These are phyloP conservation scores for Myotis daubentonii DNA, from an alignment of 2,797 vertebrate genomes.

Conservation along the genomic window DNA sequence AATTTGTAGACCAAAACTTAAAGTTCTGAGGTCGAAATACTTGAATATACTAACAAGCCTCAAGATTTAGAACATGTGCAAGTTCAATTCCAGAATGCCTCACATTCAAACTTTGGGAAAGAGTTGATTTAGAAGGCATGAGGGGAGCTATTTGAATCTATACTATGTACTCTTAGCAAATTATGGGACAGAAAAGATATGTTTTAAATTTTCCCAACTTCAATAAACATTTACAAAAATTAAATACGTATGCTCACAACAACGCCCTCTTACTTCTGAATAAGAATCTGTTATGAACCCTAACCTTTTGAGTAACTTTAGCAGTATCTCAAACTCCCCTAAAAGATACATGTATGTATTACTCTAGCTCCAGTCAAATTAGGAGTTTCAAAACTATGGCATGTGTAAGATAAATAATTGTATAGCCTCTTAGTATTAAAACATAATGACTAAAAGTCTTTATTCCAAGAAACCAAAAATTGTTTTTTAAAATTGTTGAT, in stretches of 20 bases:
- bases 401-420: neutral
- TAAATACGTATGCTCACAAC: neutral
- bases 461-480: constrained; percentile 13
- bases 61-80: constrained; percentile 18
- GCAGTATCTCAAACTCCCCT: neutral
- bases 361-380: neutral
- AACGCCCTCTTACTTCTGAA: neutral
- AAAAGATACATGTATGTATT: neutral
- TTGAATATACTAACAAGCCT: neutral
- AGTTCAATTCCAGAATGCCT: neutral
- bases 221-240: neutral
- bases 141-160: neutral
- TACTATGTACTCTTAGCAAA: neutral
- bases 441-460: neutral
- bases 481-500: neutral
- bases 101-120: neutral
- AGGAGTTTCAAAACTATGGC: neutral
- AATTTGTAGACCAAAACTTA: neutral
- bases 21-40: neutral
- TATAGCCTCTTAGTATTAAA: neutral
- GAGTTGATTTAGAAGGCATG: neutral
- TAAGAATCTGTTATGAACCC: constrained; percentile 1
- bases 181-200: neutral
- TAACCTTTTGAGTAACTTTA: neutral
- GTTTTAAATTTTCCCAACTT: neutral